These are phyloP conservation scores for Baccha elongata DNA, from an alignment of 2,888 invertebrate genomes.

Conservation along the genomic window DNA sequence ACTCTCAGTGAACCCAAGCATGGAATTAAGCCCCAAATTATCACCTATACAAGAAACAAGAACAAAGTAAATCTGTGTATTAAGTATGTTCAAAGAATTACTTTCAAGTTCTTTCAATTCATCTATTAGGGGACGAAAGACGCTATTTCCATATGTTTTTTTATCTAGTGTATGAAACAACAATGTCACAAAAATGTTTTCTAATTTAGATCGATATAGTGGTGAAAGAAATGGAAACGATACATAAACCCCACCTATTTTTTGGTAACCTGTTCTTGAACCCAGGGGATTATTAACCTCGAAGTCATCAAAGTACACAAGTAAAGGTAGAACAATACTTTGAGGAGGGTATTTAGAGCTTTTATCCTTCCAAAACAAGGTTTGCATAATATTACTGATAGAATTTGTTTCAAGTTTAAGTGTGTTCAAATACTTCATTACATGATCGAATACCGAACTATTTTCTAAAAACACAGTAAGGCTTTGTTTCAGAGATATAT, in stretches of 20 bases:
- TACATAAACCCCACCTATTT: conserved; percentile 1
- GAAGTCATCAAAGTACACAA: conserved; percentile 9
- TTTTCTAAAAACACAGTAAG: conserved; percentile 8
- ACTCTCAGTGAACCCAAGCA: conserved; percentile 3
- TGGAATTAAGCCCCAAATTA: conserved; percentile 1
- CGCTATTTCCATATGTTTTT: conserved; percentile 6
- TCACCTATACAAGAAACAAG: conserved; percentile 4
- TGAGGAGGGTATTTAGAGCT: neutral
- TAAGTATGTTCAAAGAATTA: neutral
- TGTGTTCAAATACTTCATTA: neutral
- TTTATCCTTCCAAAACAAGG: conserved; percentile 13
- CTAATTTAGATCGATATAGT: neutral
- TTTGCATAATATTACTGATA: conserved; percentile 19
- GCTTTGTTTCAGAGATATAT: conserved; percentile 3
- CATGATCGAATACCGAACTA: neutral
- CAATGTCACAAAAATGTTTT: conserved; percentile 8
- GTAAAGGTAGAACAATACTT: conserved; percentile 5
- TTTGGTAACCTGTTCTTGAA: conserved; percentile 3
- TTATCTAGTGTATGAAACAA: neutral
- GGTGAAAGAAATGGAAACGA: conserved; percentile 1
- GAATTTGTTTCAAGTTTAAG: neutral
- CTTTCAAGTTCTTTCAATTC: neutral
- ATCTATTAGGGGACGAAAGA: neutral
- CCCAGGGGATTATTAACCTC: conserved; percentile 4
- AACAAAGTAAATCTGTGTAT: conserved; percentile 1